A percentile compares a stretch with the other conserved stretches of the same genome.
These are phyloP conservation scores for Blera fallax DNA, from an alignment of 2,888 invertebrate species.

Conservation along the genomic window DNA sequence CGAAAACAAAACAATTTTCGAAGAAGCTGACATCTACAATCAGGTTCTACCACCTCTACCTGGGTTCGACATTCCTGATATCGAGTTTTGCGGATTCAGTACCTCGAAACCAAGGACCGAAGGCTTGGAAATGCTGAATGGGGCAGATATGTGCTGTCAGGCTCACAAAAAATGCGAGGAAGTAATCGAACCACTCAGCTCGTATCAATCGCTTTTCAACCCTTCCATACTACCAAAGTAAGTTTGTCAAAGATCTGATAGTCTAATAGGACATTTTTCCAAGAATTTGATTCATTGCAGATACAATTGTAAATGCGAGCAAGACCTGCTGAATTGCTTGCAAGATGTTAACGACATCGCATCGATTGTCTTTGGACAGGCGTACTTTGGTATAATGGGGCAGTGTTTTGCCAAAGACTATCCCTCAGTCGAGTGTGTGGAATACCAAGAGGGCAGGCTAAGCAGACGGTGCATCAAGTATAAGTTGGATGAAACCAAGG, in stretches of 20 bases:
- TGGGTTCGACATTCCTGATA: constrained; percentile 83
- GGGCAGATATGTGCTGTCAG: constrained; percentile 91
- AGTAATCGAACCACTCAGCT: constrained; percentile 75
- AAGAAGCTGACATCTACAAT: neutral
- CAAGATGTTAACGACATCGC: constrained; percentile 73
- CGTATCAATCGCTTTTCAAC: constrained; percentile 60
- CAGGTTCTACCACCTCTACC: neutral
- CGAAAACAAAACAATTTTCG: neutral
- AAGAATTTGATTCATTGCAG: constrained; percentile 52
- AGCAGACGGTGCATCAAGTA: constrained; percentile 76
- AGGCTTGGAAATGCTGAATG: constrained; percentile 82
- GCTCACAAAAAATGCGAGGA: constrained; percentile 86
- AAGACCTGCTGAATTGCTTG: constrained; percentile 76
- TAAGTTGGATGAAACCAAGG: constrained; percentile 70
- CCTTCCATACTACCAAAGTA: constrained; percentile 13
- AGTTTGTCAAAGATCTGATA: neutral
- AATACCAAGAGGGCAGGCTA: constrained; percentile 73
- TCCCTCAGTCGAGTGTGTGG: constrained; percentile 75
- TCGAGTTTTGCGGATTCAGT: constrained; percentile 96
- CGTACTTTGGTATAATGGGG: constrained; percentile 75
- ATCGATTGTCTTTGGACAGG: constrained; percentile 75
- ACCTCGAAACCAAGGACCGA: constrained; percentile 88
- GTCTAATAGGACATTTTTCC: too few species aligned
- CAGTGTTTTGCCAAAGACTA: constrained; percentile 76
- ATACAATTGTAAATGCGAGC: constrained; percentile 77